phyloP scores from a whole-genome alignment of 1,140 invertebrate species.

The Thaumatotibia leucotreta region DNA sequence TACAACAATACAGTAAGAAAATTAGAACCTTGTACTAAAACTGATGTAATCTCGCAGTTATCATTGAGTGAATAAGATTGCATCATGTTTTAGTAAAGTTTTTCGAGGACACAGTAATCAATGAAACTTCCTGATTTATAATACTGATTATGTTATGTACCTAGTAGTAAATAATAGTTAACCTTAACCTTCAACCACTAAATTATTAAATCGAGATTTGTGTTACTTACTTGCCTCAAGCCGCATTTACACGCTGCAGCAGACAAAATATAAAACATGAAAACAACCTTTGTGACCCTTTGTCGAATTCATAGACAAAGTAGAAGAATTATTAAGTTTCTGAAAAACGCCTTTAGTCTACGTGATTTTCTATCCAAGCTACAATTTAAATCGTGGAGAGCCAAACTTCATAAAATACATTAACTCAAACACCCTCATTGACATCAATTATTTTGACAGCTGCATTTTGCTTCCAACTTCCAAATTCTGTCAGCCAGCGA shows the following conservation, averaged over 20 bases:
- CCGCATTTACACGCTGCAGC: not conserved
- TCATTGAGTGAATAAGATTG: too few species aligned
- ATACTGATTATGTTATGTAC: too few species aligned
- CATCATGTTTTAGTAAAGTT: too few species aligned
- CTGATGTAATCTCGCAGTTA: too few species aligned
- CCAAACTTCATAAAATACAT: not conserved
- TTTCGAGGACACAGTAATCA: too few species aligned
- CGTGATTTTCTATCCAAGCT: not conserved
- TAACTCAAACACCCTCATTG: not conserved
- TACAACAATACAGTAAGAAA: too few species aligned
- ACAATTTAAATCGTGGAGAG: not conserved
- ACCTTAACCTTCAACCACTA: not conserved
- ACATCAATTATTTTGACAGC: not conserved
- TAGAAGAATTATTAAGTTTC: not conserved
- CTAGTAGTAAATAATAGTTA: not conserved
- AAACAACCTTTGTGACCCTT: too few species aligned
- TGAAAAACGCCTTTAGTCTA: not conserved
- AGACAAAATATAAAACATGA: too few species aligned
- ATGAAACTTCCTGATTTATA: too few species aligned
- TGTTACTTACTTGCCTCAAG: not conserved
- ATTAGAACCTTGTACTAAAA: too few species aligned
- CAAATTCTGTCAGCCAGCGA: not conserved
- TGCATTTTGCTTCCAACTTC: constrained; percentile 11
- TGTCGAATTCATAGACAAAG: not conserved
- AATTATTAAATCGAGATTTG: not conserved